Percentiles rank a stretch among this genome's conserved stretches.
Evolutionary conservation across 2,888 invertebrate species (phyloP).

Genomic region (Drosophila kanekoi): DNA sequence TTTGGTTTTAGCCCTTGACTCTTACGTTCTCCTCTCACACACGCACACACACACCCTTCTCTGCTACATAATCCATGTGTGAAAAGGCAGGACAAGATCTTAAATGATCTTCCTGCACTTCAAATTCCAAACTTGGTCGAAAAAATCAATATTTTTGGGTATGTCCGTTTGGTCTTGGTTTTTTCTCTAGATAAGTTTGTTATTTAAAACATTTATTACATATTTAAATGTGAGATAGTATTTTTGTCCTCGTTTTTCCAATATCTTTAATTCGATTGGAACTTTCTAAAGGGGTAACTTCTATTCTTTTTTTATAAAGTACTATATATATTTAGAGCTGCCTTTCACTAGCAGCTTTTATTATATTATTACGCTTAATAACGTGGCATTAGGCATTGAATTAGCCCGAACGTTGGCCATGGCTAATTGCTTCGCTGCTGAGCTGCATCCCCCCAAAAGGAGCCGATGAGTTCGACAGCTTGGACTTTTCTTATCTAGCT

Average conservation of each 20-base stretch:
- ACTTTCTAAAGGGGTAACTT: conserved; percentile 2
- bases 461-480: conserved; percentile 32
- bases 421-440: conserved; percentile 44
- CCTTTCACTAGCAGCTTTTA: conserved; percentile 38
- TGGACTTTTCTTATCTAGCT: conserved; percentile 58
- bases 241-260: background rate
- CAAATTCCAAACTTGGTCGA: no score
- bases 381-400: conserved; percentile 21
- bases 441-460: background rate
- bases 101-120: background rate
- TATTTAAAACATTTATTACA: no score
- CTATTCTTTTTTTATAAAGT: background rate
- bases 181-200: no score
- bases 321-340: conserved; percentile 4
- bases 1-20: conserved; percentile 19
- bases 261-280: background rate
- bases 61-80: conserved; percentile 17
- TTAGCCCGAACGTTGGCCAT: conserved; percentile 28
- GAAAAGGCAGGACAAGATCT: conserved; percentile 24
- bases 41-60: no score
- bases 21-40: background rate
- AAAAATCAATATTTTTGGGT: no score
- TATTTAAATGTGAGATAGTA: no score
- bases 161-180: no score
- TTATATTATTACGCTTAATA: conserved; percentile 30